phyloP scores from a whole-genome alignment of 2,888 invertebrate species.

The Allacma fusca region DNA sequence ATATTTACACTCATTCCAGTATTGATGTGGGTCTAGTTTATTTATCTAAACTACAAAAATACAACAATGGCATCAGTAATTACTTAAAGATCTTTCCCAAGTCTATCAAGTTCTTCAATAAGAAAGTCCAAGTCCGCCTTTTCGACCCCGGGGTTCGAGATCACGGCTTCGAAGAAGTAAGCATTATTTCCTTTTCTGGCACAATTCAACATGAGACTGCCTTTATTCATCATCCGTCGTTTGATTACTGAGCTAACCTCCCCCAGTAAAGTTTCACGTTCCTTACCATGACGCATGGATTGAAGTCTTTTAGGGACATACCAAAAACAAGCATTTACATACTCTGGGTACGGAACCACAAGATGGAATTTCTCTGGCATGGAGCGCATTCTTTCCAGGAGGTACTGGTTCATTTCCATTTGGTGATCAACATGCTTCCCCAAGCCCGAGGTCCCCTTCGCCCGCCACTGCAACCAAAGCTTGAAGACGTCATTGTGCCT shows the following conservation, averaged over 20 bases:
- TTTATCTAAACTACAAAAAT: too few relatives aligned
- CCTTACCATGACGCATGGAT: slow-evolving; percentile 75
- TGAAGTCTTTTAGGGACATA: slow-evolving; percentile 91
- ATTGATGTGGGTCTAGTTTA: too few relatives aligned
- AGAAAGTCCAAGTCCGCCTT: slow-evolving; percentile 94
- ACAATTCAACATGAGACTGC: slow-evolving; percentile 98
- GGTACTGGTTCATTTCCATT: slow-evolving; percentile 91
- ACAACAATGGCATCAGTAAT: too few relatives aligned
- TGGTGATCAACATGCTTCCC: slow-evolving; percentile 92
- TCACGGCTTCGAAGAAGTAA: slow-evolving; percentile 99
- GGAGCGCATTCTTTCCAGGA: slow-evolving; percentile 83
- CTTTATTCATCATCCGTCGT: slow-evolving; percentile 96
- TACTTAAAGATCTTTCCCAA: slow-evolving; percentile 86
- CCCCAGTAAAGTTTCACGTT: slow-evolving; percentile 80
- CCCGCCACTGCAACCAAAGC: slow-evolving; percentile 98
- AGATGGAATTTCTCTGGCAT: slow-evolving; percentile 85
- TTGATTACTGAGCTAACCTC: slow-evolving; percentile 95
- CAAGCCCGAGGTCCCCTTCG: slow-evolving; percentile 96
- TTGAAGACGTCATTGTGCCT: slow-evolving; percentile 94
- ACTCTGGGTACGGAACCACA: slow-evolving; percentile 86
- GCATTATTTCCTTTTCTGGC: slow-evolving; percentile 93
- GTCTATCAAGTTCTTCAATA: slow-evolving; percentile 89
- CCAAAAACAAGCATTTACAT: slow-evolving; percentile 99
- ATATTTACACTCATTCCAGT: too few relatives aligned
- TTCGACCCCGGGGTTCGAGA: slow-evolving; percentile 93